Conservation (phyloP, 2,888 invertebrate genomes). For the Monoplex corrugatus region DNA sequence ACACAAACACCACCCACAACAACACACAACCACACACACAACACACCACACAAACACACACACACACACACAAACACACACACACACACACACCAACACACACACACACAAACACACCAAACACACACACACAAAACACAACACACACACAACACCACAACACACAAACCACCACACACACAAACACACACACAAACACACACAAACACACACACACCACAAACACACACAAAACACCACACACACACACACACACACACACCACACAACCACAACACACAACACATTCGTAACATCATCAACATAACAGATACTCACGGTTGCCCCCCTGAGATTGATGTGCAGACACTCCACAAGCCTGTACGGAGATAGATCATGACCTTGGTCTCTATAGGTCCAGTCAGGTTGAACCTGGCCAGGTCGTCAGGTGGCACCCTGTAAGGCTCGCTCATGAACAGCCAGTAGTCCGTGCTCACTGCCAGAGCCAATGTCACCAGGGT, state of each 20-base stretch:
- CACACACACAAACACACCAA: background rate
- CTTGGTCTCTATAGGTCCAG: conserved; percentile 48
- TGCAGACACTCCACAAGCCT: conserved; percentile 75
- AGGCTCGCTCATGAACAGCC: conserved; percentile 74
- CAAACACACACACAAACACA: too few species aligned
- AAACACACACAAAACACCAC: too few species aligned
- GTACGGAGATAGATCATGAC: conserved; percentile 65
- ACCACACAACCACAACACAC: background rate
- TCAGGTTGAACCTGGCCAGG: conserved; percentile 55
- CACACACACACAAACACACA: too few species aligned
- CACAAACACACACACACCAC: too few species aligned
- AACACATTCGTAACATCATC: background rate
- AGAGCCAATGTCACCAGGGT: conserved; percentile 74
- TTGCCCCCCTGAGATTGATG: conserved; percentile 52
- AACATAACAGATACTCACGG: background rate
- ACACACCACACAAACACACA: too few species aligned
- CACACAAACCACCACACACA: too few species aligned
- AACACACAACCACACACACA: too few species aligned
- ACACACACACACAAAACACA: background rate
- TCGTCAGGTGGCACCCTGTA: conserved; percentile 51
- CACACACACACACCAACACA: background rate
- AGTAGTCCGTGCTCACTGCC: conserved; percentile 78
- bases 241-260: background rate
- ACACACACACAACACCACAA: too few species aligned
- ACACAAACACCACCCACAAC: too few species aligned